Base-by-base conservation (phyloP, 1,140 invertebrate species). In the Leguminivora glycinivorella region DNA sequence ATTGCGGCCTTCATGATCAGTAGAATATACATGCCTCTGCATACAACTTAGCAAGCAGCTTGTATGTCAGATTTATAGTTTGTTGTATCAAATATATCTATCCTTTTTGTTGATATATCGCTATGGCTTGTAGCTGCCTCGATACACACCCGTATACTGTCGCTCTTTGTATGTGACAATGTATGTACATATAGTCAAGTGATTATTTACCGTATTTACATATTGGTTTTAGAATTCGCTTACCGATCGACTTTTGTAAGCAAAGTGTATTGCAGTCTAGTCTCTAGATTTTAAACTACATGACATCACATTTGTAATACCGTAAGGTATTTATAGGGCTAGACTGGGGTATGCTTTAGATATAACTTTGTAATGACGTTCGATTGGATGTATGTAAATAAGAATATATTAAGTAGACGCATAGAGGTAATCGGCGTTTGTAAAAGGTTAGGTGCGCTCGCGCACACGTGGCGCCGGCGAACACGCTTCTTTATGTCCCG, bases 401-500 rank as follows among this genome's bases (percentile, higher is more conserved):
- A 67, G 58, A 19, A 40, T 47, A 43, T 63, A 56, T 47, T 71
- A 72, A 70, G 38, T 76, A 71, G 60, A 67, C 31, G 69, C 40
- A 69, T 70, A 71, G 43, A 22, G 60, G 26, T 67, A 72, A 60
- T 72, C 47, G 47, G 56, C 31, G 52, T 26, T 31, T 56, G 58
- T 19, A 63, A 52, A 56, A 43, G 26, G 17, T 19, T 68, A 69
- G 72, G 29, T 47, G 25, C 38, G 38, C 17, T 12, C 12, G 71
- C 26, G 17, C 75, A 68, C 47, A 58, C 70, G 43, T 52, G 71
- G 56, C 70, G 72, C 63, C 63, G 69, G 69, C 73, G 70, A 67
- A 72, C 80, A 82, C 79, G 82, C 80, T 83, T 81, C 78, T 83
- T 77, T 82, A 80, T 82, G 68, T 25, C 58, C 26, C 24, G 34